Conservation (phyloP, 2,113 vertebrate genomes). For the Eudyptes chrysolophus region DNA sequence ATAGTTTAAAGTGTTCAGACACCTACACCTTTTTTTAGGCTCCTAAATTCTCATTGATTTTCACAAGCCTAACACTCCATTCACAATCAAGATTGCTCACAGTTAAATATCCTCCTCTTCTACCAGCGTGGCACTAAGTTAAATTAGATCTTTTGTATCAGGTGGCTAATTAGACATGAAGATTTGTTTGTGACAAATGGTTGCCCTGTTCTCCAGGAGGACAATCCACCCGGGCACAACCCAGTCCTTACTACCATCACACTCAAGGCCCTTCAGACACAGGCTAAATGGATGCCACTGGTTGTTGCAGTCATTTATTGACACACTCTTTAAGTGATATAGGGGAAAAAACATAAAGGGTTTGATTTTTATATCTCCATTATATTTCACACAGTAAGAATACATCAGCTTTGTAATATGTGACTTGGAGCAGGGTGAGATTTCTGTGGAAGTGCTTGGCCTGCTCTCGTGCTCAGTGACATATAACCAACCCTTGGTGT, state of each 20-base stretch:
- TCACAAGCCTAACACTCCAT: neutral
- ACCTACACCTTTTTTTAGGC: neutral
- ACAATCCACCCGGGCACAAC: neutral
- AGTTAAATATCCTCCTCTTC: neutral
- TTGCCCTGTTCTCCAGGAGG: neutral
- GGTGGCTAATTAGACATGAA: neutral
- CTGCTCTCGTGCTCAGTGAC: fast-evolving
- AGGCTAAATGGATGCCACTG: neutral
- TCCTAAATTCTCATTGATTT: neutral
- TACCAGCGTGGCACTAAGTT: neutral
- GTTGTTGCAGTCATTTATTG: neutral
- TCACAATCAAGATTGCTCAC: neutral
- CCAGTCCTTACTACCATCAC: neutral
- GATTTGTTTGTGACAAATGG: neutral
- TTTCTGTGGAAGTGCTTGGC: neutral
- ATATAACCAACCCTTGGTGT: neutral
- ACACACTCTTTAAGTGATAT: fast-evolving
- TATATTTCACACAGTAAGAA: neutral
- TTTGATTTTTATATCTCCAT: neutral
- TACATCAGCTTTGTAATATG: neutral
- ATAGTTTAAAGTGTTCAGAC: neutral
- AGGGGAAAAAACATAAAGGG: fast-evolving
- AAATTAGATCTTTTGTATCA: neutral
- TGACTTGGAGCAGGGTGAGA: neutral
- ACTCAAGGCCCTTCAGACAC: neutral